Evolutionary conservation across 2,797 vertebrate genomes (phyloP), one percentile per base, ranked within the genome.

Genomic region (Leptoclinus maculatus): DNA sequence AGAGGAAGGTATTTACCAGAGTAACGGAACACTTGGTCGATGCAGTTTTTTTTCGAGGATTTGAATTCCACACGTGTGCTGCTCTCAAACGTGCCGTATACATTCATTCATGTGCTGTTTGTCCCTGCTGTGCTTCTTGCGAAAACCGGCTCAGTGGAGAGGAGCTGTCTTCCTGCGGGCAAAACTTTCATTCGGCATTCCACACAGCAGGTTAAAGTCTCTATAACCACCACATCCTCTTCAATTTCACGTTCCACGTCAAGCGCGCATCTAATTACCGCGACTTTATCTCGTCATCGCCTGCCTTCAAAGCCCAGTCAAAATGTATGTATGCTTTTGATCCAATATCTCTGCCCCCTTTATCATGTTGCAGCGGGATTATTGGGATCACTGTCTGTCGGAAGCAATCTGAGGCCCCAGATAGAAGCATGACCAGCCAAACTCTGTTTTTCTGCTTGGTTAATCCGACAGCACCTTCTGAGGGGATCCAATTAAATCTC

Each of bases 381-480:
- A 93, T 91, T 91, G 83, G 87, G 91, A 93, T 93, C 87, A 80
- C 89, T 92, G 89, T 94, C 91, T 95, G 93, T 94, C 90, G 86
- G 89, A 94, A 89, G 91, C 88, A 89, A 92, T 94, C 92, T 74
- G 74, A 88, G 84, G 85, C 87, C 91, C 84, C 87, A 66, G 89
- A 92, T 88, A 89, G 91, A 94, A 80, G 88, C 89, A 87, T 94
- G 94, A 93, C 93, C 93, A 90, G 90, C 91, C 90, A 93, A 87
- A 93, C 90, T 90, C 82, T 79, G 90, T 92, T 93, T 94, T 95
- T 94, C 90, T 94, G 91, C 94, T 92, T 92, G 94, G 93, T 94
- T 95, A 95, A 95, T 95, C 92, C 88, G 93, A 95, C 92, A 94
- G 92, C 91, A 94, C 94, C 93, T 95, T 95, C 92, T 91, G 93